A percentile compares a stretch with the other conserved stretches of the same genome.
Conservation (phyloP, 1,140 invertebrate genomes). For the Drosophila biarmipes region DNA sequence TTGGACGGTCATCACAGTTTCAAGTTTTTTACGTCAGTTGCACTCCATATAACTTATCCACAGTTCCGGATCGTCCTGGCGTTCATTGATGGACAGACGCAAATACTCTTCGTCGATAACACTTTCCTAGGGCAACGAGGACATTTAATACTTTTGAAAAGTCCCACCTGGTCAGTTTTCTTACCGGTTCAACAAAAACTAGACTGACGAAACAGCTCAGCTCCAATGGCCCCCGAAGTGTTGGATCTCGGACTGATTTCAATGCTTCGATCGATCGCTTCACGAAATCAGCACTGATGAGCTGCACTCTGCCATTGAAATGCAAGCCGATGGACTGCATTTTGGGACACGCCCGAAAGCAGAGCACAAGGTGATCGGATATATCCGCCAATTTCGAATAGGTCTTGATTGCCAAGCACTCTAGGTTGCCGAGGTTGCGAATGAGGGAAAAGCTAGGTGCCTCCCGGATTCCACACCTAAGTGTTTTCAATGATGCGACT, state of each 20-base stretch:
- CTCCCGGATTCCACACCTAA: constrained; percentile 2
- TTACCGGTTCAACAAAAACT: constrained; percentile 5
- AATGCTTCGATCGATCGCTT: background rate
- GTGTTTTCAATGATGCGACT: background rate
- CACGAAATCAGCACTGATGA: background rate
- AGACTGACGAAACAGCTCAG: background rate
- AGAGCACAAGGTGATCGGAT: background rate
- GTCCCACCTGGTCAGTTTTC: background rate
- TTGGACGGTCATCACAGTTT: too few species aligned
- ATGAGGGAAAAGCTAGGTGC: background rate
- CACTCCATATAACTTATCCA: too few species aligned
- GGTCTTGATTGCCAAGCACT: constrained; percentile 1
- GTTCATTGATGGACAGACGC: too few species aligned
- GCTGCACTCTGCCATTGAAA: background rate
- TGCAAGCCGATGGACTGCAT: constrained; percentile 2
- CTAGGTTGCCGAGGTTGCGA: background rate
- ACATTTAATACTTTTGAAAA: background rate
- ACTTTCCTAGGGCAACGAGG: too few species aligned
- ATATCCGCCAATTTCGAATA: background rate
- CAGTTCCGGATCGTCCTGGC: too few species aligned
- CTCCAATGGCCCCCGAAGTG: background rate
- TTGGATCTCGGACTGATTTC: background rate
- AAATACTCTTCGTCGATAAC: too few species aligned
- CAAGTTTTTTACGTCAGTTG: too few species aligned
- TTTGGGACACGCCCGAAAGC: background rate